Evolutionary conservation across 2,113 vertebrate genomes (phyloP), one percentile per base, ranked within the genome.

Genomic region (Scytalopus superciliaris): DNA sequence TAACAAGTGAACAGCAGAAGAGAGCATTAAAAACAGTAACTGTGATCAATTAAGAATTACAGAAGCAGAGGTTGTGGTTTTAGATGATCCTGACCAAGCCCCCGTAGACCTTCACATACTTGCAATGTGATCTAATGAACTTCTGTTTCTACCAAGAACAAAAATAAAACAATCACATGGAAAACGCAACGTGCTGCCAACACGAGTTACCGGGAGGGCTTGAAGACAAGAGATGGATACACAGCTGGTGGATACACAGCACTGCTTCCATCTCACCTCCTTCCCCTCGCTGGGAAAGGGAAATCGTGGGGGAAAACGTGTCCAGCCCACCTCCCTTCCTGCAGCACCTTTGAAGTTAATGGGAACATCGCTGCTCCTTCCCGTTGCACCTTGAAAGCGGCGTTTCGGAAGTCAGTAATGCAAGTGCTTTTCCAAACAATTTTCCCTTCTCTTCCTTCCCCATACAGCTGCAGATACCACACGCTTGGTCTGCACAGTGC

Each of bases 61-160:
- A 92, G 31, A 77, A 52, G 88, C 53, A 84, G 78, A 75, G 75
- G 10, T 7, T 25, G 37, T 78, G 63, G 60, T 75, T 96, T 96
- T 39, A 85, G 79, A 83, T 10, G 14, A 74, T n/a, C 67, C 83
- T 50, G 44, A 89, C 55, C 66, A 70, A 94, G 52, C 73, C 84
- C 75, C 96, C 67, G 31, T 35, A 93, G 73, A 50, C 59, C 60
- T 81, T 8, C 44, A 64, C 67, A 90, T 88, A 81, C 70, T 96
- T 96, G 91, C 87, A 92, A 63, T 56, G 74, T 83, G 92, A 93
- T 93, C 83, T 92, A 45, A 96, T 83, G 86, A 96, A 90, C 79
- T 95, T 94, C 80, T 93, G 87, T 25, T 89, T 93, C 47, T 56
- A 66, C 64, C 75, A 63, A 76, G 82, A 96, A 49, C 77, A 90